These are phyloP conservation scores for Lepidostoma basale DNA, from an alignment of 1,140 invertebrate species.

Conservation along the genomic window DNA sequence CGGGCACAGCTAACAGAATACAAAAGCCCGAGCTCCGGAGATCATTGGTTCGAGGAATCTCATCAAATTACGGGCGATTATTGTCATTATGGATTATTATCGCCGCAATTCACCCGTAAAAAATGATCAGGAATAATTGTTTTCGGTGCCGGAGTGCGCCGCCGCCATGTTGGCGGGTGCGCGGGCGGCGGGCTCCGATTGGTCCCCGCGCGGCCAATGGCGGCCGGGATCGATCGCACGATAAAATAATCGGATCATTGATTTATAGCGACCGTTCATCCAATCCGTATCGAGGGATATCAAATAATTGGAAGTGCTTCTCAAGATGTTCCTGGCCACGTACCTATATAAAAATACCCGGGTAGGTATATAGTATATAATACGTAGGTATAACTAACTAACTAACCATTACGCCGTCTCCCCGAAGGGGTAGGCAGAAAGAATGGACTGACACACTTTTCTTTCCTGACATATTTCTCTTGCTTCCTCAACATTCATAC, in stretches of 20 bases:
- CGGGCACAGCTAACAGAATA: too few relatives aligned
- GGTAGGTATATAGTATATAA: too few relatives aligned
- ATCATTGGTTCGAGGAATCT: too few relatives aligned
- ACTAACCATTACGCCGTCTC: too few relatives aligned
- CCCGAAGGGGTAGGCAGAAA: too few relatives aligned
- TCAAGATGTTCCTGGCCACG: too few relatives aligned
- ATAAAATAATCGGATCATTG: constrained; percentile 26
- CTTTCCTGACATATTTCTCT: too few relatives aligned
- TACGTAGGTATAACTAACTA: too few relatives aligned
- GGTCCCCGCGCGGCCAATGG: constrained; percentile 37
- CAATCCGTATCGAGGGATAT: constrained; percentile 32
- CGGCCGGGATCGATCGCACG: constrained; percentile 22
- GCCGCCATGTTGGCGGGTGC: not conserved
- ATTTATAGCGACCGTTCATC: constrained; percentile 27
- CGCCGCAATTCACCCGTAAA: constrained; percentile 36
- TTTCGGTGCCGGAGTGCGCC: not conserved
- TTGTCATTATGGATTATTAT: constrained; percentile 46
- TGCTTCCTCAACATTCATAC: too few relatives aligned
- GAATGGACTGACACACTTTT: too few relatives aligned
- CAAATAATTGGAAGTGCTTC: too few relatives aligned
- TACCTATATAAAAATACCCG: too few relatives aligned
- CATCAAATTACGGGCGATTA: constrained; percentile 42
- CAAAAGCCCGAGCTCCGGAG: not conserved
- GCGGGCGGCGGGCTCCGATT: constrained; percentile 22
- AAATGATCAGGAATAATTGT: constrained; percentile 29